These are phyloP conservation scores for Malurus melanocephalus DNA, from an alignment of 2,113 vertebrate species.

Conservation along the genomic window DNA sequence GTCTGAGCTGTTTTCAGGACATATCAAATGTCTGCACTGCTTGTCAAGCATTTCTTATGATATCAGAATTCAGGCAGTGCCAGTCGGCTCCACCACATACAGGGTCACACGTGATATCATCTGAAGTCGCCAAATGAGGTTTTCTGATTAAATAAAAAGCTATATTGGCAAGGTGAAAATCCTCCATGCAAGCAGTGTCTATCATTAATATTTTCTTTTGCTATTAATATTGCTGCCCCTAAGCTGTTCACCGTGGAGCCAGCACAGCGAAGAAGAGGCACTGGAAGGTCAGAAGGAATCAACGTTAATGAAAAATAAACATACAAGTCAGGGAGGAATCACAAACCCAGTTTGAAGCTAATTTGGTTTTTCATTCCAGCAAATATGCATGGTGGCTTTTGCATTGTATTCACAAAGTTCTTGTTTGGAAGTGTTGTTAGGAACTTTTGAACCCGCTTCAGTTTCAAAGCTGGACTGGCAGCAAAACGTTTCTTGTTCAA, in stretches of 20 bases:
- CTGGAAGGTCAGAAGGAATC: constrained; percentile 43
- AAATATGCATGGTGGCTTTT: constrained; percentile 20
- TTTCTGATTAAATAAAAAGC: background rate
- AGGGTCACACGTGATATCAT: background rate
- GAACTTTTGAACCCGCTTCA: constrained; percentile 18
- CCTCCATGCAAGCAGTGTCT: background rate
- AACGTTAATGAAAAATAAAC: constrained; percentile 59
- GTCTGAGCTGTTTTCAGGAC: constrained; percentile 12
- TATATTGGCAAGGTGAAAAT: background rate
- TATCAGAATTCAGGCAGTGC: background rate
- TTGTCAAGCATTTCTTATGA: constrained; percentile 1
- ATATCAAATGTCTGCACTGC: background rate
- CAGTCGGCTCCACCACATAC: background rate
- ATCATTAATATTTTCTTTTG: background rate
- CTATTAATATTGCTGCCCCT: constrained; percentile 10
- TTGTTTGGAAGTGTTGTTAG: constrained; percentile 46
- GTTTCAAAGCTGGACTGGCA: constrained; percentile 4
- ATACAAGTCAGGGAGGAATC: constrained; percentile 39
- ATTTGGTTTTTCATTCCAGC: constrained; percentile 34
- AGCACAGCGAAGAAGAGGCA: constrained; percentile 8
- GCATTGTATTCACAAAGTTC: constrained; percentile 36
- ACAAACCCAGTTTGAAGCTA: constrained; percentile 49
- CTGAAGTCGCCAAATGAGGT: background rate
- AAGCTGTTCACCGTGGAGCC: background rate
- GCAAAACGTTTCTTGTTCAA: background rate